Conservation (phyloP, 2,113 vertebrate genomes). For the Archilochus colubris region DNA sequence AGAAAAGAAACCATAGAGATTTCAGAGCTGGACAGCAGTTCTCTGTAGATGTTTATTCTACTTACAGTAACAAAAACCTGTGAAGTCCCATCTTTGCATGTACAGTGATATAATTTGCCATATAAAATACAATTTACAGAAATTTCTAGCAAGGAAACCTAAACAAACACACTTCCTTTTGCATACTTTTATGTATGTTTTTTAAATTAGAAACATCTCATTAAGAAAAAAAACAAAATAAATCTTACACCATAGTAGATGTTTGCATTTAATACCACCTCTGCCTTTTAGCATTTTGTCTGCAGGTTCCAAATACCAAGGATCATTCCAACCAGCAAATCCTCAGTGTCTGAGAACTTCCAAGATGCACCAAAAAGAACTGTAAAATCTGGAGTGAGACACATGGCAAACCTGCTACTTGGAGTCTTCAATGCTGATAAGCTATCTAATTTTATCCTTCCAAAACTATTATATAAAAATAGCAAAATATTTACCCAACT, state of each 20-base stretch:
- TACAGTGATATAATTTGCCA: conserved; percentile 78
- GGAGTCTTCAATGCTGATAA: conserved; percentile 25
- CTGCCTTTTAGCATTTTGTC: neutral
- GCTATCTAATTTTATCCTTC: conserved; percentile 36
- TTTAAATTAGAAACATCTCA: conserved; percentile 80
- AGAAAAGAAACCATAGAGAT: neutral
- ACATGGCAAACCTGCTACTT: neutral
- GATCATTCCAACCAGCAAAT: neutral
- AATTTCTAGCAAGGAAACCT: conserved; percentile 73
- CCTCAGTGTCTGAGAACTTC: neutral
- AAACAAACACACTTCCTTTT: conserved; percentile 78
- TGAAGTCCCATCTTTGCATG: conserved; percentile 71
- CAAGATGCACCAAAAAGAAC: conserved; percentile 19
- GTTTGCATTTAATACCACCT: conserved; percentile 40
- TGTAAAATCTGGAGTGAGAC: conserved; percentile 40
- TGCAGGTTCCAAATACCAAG: neutral
- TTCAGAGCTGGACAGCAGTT: conserved; percentile 18
- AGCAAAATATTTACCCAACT: conserved; percentile 65
- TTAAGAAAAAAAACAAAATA: conserved; percentile 70
- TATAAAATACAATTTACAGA: conserved; percentile 84
- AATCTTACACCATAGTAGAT: conserved; percentile 59
- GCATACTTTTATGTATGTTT: conserved; percentile 71
- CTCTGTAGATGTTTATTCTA: conserved; percentile 80
- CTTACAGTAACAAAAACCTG: conserved; percentile 82
- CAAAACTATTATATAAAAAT: conserved; percentile 74